A percentile compares a stretch with the other conserved stretches of the same genome.
phyloP scores from a whole-genome alignment of 1,140 invertebrate genomes.

The Tetragnatha versicolor region DNA sequence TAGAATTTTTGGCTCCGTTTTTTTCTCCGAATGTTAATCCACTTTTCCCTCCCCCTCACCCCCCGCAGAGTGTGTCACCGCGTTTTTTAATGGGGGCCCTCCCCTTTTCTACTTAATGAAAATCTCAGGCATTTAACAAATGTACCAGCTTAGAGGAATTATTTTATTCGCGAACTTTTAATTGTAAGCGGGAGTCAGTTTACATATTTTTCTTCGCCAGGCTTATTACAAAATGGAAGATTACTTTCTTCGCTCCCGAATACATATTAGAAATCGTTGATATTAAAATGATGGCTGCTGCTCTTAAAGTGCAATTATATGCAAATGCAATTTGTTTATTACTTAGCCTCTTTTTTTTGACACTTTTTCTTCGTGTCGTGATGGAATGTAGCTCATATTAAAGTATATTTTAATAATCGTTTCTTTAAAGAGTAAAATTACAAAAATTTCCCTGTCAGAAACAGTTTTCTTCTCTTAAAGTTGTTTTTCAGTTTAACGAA shows the following conservation, averaged over 20 bases:
- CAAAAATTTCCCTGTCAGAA: too few species aligned
- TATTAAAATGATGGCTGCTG: conserved; percentile 19
- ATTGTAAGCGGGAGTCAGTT: conserved; percentile 27
- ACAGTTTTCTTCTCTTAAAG: too few species aligned
- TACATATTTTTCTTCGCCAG: conserved; percentile 34
- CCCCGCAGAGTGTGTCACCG: conserved; percentile 30
- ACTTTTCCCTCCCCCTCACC: conserved; percentile 18
- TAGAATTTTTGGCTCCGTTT: conserved; percentile 50
- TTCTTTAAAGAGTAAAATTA: too few species aligned
- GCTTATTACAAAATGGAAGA: conserved; percentile 26
- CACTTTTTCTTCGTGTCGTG: too few species aligned
- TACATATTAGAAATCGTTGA: conserved; percentile 16
- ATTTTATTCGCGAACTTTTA: conserved; percentile 52
- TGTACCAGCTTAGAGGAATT: conserved; percentile 47
- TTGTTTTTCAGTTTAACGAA: too few species aligned
- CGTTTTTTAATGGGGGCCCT: conserved; percentile 34
- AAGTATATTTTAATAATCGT: too few species aligned
- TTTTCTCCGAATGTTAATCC: conserved; percentile 53
- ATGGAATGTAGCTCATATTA: too few species aligned
- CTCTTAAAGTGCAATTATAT: conserved; percentile 11
- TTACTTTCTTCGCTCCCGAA: conserved; percentile 30
- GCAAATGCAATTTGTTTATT: conserved; percentile 21
- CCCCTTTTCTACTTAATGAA: conserved; percentile 37
- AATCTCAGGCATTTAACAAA: conserved; percentile 49
- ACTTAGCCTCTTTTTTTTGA: too few species aligned